Evolutionary conservation across 92 coral and sea anemone species (phyloP), one percentile per base, ranked within the genome.

Genomic region (Porites divaricata): DNA sequence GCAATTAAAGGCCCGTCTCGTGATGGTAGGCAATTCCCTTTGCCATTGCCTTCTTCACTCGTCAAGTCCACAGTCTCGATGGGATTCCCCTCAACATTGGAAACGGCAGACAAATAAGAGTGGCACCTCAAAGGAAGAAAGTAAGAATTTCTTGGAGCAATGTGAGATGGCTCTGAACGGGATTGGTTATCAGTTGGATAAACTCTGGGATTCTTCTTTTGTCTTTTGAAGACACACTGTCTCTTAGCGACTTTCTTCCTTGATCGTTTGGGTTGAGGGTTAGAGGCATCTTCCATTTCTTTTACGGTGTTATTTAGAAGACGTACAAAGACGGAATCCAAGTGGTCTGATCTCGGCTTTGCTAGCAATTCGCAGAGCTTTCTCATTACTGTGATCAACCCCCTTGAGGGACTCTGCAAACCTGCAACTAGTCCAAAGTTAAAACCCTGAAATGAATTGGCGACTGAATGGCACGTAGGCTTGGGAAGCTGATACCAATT

Each of bases 251-350:
- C 23, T 23, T 68, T 28, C 13, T 61, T 67, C 49, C 84, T 67
- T 15, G 50, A 49, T 8, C 77, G 68, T 5, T 68, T 80, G 67
- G 19, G 25, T n/a, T 25, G 85, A 54, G 75, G 85, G 10, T 52
- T 41, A 15, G 85, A 25, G n/a, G 77, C 85, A 1, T 54, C 76
- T 25, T 80, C 85, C 85, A 80, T 80, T 12, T 80, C 85, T 19
- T 54, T 80, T 57, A 69, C 35, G 76, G 76, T 23, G 75, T 24
- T 70, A 45, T 80, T 80, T 15, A 80, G 76, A 20, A 80, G 74
- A 19, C 85, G 85, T 17, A 80, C 85, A 70, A 68, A 80, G 50
- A 80, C 56, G 23, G 75, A 80, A 28, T 80, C 85, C 57, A 80
- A 70, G 70, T 80, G 85, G 35, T 80, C 75, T 5, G 85, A 54